Base-by-base conservation (phyloP, 2,797 vertebrate species). In the Mareca strepera region DNA sequence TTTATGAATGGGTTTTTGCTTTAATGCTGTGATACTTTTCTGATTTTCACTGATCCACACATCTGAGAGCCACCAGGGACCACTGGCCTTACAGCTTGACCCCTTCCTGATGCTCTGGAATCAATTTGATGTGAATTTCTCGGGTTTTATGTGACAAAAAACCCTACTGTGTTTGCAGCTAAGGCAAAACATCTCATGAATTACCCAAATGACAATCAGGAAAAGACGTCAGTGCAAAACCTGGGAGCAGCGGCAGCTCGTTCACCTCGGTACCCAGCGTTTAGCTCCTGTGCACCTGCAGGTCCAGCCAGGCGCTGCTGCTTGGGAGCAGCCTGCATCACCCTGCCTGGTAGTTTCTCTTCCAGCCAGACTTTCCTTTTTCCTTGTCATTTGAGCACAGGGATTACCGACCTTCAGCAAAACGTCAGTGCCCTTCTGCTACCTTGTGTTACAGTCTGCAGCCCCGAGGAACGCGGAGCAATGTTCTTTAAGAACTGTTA, bases 1-100 rank as follows among this genome's bases (percentile, higher is more conserved):
- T 92, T 84, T 86, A 81, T 77, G 79, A 73, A 93, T 76, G 78
- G 69, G 25, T 9, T 90, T 95, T 84, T 88, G 48, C 60, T 82
- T 62, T 52, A 55, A 35, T 46, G 60, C 39, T 86, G 2, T 0
- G 3, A 53, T 70, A 33, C 17, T 53, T 84, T n/a, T 64, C 55
- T 67, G 68, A 88, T 85, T 93, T 79, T 92, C 81, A 33, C 48
- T 3, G 28, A 44, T 67, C 88, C 48, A 52, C 67, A 48, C 35
- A n/a, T 82, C 35, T 31, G 26, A 83, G 46, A 33, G 59, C n/a
- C 59, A 23, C 11, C 3, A 13, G 66, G 48, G 69, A 90, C 28
- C 14, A 9, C n/a, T 2, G 2, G 35, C 55, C 37, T 75, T 82
- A 11, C 17, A 75, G 33, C 15, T 50, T 73, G 80, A 28, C 46